These are phyloP conservation scores for Lasioglossum vierecki DNA, from an alignment of 2,888 invertebrate species.

Conservation along the genomic window DNA sequence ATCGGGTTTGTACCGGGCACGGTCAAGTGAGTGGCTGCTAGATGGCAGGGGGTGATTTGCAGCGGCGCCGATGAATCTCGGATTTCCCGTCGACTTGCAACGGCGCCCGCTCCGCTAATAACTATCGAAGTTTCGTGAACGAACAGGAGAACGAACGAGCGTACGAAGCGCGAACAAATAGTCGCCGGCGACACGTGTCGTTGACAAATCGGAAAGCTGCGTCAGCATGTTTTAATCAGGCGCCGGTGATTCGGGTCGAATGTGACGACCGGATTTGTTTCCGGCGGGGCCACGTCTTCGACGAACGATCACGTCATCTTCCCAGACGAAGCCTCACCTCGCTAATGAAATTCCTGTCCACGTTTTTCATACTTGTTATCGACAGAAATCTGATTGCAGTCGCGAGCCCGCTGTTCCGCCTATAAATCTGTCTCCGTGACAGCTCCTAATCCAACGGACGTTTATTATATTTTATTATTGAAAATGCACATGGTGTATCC, in stretches of 20 bases:
- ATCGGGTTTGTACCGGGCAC: slow-evolving; percentile 47
- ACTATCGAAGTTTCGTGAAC: slow-evolving; percentile 33
- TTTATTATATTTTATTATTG: neutral
- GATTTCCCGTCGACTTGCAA: slow-evolving; percentile 29
- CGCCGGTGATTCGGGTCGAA: slow-evolving; percentile 64
- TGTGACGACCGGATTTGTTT: slow-evolving; percentile 61
- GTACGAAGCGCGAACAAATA: slow-evolving; percentile 20
- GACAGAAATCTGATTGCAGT: slow-evolving; percentile 9
- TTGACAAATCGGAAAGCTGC: slow-evolving; percentile 67
- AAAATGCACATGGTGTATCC: neutral
- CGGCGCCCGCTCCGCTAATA: slow-evolving; percentile 35
- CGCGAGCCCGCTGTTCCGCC: neutral
- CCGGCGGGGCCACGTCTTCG: slow-evolving; percentile 22
- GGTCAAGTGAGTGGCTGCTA: slow-evolving; percentile 7
- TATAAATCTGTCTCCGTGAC: slow-evolving; percentile 7
- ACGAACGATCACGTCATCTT: slow-evolving; percentile 45
- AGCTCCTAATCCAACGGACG: neutral
- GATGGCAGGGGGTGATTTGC: slow-evolving; percentile 43
- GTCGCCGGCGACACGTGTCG: slow-evolving; percentile 58
- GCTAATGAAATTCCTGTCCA: slow-evolving; percentile 57
- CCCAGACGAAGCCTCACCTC: slow-evolving; percentile 6
- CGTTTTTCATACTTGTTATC: slow-evolving; percentile 25
- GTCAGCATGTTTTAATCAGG: slow-evolving; percentile 65
- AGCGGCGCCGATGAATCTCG: slow-evolving; percentile 42
- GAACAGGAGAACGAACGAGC: slow-evolving; percentile 9